Percentiles rank a stretch among this genome's conserved stretches.
These are phyloP conservation scores for Poeciliopsis retropinna DNA, from an alignment of 2,113 vertebrate species.

Conservation along the genomic window DNA sequence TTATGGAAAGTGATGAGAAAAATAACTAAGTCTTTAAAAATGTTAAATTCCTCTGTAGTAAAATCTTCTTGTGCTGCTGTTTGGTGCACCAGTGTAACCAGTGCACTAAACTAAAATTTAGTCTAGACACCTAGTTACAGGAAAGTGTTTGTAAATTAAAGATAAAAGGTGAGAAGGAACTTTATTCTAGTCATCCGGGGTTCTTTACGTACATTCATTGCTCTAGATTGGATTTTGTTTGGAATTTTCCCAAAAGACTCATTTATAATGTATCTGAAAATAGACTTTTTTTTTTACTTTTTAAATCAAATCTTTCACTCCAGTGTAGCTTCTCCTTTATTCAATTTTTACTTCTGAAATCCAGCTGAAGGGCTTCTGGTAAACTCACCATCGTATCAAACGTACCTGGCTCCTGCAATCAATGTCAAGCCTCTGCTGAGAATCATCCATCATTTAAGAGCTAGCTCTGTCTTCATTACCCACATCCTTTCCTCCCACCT, in stretches of 20 bases:
- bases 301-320: constrained; percentile 17
- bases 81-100: too few species aligned
- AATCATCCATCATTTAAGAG: constrained; percentile 47
- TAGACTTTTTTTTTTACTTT: constrained; percentile 18
- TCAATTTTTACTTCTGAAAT: constrained; percentile 28
- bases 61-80: too few species aligned
- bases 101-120: too few species aligned
- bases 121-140: background rate
- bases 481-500: background rate
- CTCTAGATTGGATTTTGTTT: constrained; percentile 1
- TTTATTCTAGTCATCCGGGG: background rate
- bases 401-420: constrained; percentile 22
- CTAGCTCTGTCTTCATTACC: constrained; percentile 22
- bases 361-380: constrained; percentile 16
- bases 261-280: constrained; percentile 8
- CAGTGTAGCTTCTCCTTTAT: constrained; percentile 1
- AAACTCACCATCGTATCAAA: constrained; percentile 41
- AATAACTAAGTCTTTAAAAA: too few species aligned
- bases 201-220: background rate
- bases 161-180: background rate
- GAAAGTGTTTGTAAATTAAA: background rate
- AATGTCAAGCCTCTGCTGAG: constrained; percentile 38
- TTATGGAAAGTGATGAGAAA: too few species aligned
- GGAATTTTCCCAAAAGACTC: background rate
- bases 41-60: too few species aligned